phyloP scores from a whole-genome alignment of 1,140 invertebrate genomes.

The Psix sp. region DNA sequence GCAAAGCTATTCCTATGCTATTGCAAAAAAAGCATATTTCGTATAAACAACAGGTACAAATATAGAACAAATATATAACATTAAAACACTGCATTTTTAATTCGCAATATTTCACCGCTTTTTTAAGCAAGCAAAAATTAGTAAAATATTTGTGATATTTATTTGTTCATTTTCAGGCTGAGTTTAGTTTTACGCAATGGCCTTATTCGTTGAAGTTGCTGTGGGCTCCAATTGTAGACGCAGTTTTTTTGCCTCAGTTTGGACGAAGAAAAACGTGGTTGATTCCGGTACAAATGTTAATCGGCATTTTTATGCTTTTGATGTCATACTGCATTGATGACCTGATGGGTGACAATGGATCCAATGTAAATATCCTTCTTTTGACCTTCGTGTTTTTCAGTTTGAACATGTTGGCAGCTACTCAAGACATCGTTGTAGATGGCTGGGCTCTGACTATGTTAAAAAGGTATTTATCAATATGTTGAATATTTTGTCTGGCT shows the following conservation, averaged over 20 bases:
- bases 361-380: constrained; percentile 86
- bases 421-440: constrained; percentile 99
- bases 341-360: constrained; percentile 83
- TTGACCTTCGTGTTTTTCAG: constrained; percentile 94
- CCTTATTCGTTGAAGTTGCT: constrained; percentile 98
- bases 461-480: constrained; percentile 83
- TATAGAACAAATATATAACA: too few relatives aligned
- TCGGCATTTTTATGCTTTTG: constrained; percentile 90
- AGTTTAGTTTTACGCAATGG: constrained; percentile 99
- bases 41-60: constrained; percentile 86
- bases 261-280: constrained; percentile 98
- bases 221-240: constrained; percentile 99
- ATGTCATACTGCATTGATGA: constrained; percentile 85
- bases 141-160: too few relatives aligned
- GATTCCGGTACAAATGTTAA: constrained; percentile 92
- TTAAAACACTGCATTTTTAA: too few relatives aligned
- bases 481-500: too few relatives aligned
- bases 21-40: constrained; percentile 93
- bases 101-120: too few relatives aligned
- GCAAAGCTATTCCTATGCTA: constrained; percentile 95
- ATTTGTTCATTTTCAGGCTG: constrained; percentile 84
- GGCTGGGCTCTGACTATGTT: constrained; percentile 99
- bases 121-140: too few relatives aligned
- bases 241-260: constrained; percentile 88
- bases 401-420: constrained; percentile 97